phyloP scores from a whole-genome alignment of 2,113 vertebrate genomes.

The Camelus dromedarius region DNA sequence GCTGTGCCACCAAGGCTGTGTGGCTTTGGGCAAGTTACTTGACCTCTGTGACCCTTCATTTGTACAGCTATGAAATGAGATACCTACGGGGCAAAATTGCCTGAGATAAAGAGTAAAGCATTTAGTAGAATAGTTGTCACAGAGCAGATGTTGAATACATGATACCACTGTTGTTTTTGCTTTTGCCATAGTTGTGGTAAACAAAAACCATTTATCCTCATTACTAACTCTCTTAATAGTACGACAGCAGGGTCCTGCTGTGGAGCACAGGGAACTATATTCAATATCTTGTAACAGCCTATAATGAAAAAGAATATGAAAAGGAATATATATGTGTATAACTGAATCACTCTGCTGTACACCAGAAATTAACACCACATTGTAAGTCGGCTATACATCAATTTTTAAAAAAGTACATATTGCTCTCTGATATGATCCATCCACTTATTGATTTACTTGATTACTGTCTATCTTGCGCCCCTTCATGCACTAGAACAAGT shows the following conservation, averaged over 20 bases:
- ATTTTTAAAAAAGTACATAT: too few species aligned
- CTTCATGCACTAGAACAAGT: too few species aligned
- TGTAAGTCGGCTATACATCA: too few species aligned
- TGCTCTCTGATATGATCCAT: neutral
- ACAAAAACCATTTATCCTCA: neutral
- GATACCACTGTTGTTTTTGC: neutral
- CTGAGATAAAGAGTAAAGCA: neutral
- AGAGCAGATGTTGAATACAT: neutral
- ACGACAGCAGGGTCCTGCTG: too few species aligned
- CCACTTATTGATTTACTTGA: neutral
- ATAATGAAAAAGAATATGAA: too few species aligned
- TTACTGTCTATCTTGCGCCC: neutral
- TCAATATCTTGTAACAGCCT: too few species aligned
- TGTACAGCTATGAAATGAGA: neutral
- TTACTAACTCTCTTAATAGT: neutral
- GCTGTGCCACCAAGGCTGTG: neutral
- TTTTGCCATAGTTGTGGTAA: neutral
- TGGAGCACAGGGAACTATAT: too few species aligned
- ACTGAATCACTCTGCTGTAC: too few species aligned
- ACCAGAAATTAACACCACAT: too few species aligned
- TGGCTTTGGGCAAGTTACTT: neutral
- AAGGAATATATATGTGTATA: too few species aligned
- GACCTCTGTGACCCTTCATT: neutral
- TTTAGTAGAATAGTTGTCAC: neutral
- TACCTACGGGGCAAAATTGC: neutral